Evolutionary conservation across 2,113 vertebrate species (phyloP), one percentile per base, ranked within the genome.

Genomic region (Eleginops maclovinus): DNA sequence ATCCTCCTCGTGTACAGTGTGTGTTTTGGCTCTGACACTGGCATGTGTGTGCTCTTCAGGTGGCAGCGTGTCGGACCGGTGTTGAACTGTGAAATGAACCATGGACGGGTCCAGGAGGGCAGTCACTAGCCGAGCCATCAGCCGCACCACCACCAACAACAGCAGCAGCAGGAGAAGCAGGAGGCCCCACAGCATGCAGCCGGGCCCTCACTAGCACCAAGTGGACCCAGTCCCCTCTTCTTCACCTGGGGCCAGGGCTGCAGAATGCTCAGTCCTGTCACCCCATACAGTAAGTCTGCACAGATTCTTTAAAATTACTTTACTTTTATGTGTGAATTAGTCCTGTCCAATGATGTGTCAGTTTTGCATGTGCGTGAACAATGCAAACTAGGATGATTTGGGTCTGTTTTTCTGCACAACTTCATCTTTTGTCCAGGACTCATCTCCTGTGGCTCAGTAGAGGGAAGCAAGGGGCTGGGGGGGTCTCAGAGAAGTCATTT

Each of bases 191-290:
- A 90, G 79, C 84, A 92, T 89, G 91, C 89, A 75, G 84, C 84
- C 77, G 86, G 77, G 79, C 81, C 81, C 79, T 51, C 79, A 75
- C 54, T 91, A 88, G 56, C 88, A 85, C 78, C 85, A 66, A 88
- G 88, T 84, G 90, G 92, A 91, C 80, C 89, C 19, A 19, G 81
- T 81, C 84, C 86, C 84, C 79, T 81, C 83, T 85, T 91, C 87
- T 86, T 86, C 65, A 84, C 69, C 85, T 81, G 85, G 81, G 90
- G 70, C 85, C 83, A 90, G 89, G 84, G 73, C 90, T 87, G 90
- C 93, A 94, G 93, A 93, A 94, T 94, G 93, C 92, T 93, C 91
- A 93, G 93, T 93, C 90, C 92, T 89, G 88, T 91, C 87, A 85
- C 87, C 89, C 89, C 91, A 77, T 93, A 94, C 91, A 93, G 93